Conservation (phyloP, 2,113 vertebrate species). For the Arizona elegans region DNA sequence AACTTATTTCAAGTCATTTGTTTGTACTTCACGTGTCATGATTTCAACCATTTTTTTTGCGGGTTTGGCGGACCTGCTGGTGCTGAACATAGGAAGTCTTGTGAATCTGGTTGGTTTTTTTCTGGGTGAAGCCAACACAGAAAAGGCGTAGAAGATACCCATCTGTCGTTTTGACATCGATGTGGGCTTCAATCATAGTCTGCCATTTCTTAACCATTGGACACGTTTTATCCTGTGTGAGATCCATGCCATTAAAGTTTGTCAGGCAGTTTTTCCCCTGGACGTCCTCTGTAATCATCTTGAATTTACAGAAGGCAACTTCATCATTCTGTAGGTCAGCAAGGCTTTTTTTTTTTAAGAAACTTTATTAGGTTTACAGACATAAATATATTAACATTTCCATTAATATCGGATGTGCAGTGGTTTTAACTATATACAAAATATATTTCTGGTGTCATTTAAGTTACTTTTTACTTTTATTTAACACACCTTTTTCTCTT, state of each 20-base stretch:
- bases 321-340: conserved; percentile 90
- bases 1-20: conserved; percentile 97
- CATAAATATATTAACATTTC: no score
- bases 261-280: conserved; percentile 98
- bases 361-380: no score
- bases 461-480: no score
- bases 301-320: conserved; percentile 99
- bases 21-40: conserved; percentile 97
- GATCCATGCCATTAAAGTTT: conserved; percentile 89
- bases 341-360: conserved; percentile 56
- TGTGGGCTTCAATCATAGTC: no score
- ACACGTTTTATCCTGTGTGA: no score
- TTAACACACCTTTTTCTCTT: no score
- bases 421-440: no score
- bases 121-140: conserved; percentile 97
- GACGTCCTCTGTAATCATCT: conserved; percentile 94
- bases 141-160: conserved; percentile 79
- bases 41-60: conserved; percentile 99
- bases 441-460: no score
- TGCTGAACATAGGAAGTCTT: conserved; percentile 97
- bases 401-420: no score
- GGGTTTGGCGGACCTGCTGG: conserved; percentile 95
- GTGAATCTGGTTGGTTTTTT: conserved; percentile 93
- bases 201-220: no score
- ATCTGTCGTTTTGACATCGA: no score